Base-by-base conservation (phyloP, 2,113 vertebrate species). In the Bubo blakistoni region DNA sequence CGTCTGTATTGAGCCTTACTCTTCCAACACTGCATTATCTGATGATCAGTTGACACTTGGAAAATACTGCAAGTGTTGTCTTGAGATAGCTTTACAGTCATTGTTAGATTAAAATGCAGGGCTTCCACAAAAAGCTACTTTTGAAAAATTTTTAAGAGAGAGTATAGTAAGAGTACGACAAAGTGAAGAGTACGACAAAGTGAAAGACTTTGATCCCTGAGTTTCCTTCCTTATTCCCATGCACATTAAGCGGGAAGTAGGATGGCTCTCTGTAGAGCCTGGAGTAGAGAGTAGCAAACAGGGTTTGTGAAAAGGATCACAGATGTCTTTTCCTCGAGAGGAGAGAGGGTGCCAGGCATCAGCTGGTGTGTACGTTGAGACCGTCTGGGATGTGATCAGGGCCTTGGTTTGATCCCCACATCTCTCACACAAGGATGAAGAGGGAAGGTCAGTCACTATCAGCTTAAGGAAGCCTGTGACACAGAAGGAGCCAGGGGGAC, bases 301-400 rank as follows among this genome's bases (percentile, higher is more conserved):
- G 25, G 88, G 52, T 30, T 88, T 30, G 85, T 83, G 82, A 72
- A 76, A 84, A 91, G 46, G 40, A 90, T 83, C 94, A 32, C 88
- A 90, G 91, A 92, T 92, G 92, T 83, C 86, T 92, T 69, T 92
- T 90, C 58, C 82, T 92, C 58, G 73, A 77, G 88, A 82, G 66
- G 70, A 93, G 79, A 57, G 58, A 86, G 82, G 82, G 76, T 94
- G 94, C 94, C 95, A 94, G 86, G 82, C 88, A 70, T 86, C 94
- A 93, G 86, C 86, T 88, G 91, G 79, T 54, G 36, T 81, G 82
- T 80, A 6, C 7, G 4, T 2, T 83, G 51, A 82, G 76, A 93
- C 95, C 88, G 90, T 94, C 67, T 92, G 91, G 92, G 82, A 83
- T 73, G 91, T 49, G 91, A 90, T 65, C 38, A 26, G 71, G 74